These are phyloP conservation scores for Murina feae DNA, from an alignment of 2,113 vertebrate genomes.

Conservation along the genomic window DNA sequence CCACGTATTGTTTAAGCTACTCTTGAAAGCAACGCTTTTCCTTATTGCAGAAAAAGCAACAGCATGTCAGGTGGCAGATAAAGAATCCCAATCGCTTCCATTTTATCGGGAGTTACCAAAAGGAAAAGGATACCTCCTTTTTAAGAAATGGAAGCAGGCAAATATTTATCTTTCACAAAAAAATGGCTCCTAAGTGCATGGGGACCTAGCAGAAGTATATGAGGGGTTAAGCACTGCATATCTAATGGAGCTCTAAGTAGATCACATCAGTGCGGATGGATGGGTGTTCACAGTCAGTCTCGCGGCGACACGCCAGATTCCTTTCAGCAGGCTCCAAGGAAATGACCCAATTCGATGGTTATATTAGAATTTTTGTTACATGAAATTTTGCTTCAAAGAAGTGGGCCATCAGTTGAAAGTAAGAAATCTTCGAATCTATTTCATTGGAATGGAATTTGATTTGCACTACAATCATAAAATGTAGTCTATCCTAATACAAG, in stretches of 20 bases:
- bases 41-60: background rate
- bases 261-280: background rate
- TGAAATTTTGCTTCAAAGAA: conserved; percentile 28
- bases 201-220: background rate
- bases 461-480: conserved; percentile 15
- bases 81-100: background rate
- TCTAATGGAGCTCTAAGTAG: background rate
- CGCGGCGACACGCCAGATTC: background rate
- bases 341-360: conserved; percentile 29
- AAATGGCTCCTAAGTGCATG: background rate
- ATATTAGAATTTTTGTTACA: conserved; percentile 11
- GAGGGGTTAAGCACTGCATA: background rate
- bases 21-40: background rate
- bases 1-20: background rate
- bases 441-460: conserved; percentile 32
- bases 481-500: background rate
- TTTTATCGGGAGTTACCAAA: background rate
- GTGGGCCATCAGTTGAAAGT: background rate
- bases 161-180: background rate
- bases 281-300: background rate
- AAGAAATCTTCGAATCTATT: conserved; percentile 6
- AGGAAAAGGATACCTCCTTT: background rate
- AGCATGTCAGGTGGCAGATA: background rate
- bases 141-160: background rate
- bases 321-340: background rate